Conservation (phyloP, 1,140 invertebrate genomes). For the Pseudomyrmex gracilis region DNA sequence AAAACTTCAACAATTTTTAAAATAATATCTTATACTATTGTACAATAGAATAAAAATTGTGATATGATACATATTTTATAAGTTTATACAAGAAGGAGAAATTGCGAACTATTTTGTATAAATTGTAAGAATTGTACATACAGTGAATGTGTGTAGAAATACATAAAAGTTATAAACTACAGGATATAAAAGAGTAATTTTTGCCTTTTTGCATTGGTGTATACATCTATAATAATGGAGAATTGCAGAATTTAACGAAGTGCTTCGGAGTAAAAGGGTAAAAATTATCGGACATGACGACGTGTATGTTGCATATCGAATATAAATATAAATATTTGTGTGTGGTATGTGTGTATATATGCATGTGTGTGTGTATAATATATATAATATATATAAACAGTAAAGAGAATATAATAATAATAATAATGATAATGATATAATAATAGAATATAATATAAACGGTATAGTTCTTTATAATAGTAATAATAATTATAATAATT, state of each 20-base stretch:
- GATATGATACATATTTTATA: not conserved
- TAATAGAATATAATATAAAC: slow-evolving; percentile 71
- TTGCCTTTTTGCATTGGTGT: slow-evolving; percentile 18
- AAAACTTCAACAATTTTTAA: not conserved
- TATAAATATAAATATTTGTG: slow-evolving; percentile 50
- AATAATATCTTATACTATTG: not conserved
- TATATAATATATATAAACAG: slow-evolving; percentile 75
- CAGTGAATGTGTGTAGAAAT: not conserved
- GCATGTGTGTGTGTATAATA: slow-evolving; percentile 47
- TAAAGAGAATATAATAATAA: slow-evolving; percentile 70
- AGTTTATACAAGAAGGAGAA: not conserved
- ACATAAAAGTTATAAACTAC: not conserved
- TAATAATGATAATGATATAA: slow-evolving; percentile 61
- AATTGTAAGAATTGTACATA: slow-evolving; percentile 12
- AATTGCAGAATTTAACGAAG: slow-evolving; percentile 57
- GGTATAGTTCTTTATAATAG: slow-evolving; percentile 64
- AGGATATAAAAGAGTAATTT: slow-evolving; percentile 16
- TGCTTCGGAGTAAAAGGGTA: slow-evolving; percentile 64
- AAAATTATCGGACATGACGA: slow-evolving; percentile 61
- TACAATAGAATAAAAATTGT: not conserved
- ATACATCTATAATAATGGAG: slow-evolving; percentile 1
- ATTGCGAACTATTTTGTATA: slow-evolving; percentile 4
- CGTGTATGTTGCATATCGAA: slow-evolving; percentile 69
- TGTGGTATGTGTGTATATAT: slow-evolving; percentile 51
- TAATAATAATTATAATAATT: slow-evolving; percentile 81